phyloP scores from a whole-genome alignment of 2,797 vertebrate genomes.

The Hemibagrus guttatus region DNA sequence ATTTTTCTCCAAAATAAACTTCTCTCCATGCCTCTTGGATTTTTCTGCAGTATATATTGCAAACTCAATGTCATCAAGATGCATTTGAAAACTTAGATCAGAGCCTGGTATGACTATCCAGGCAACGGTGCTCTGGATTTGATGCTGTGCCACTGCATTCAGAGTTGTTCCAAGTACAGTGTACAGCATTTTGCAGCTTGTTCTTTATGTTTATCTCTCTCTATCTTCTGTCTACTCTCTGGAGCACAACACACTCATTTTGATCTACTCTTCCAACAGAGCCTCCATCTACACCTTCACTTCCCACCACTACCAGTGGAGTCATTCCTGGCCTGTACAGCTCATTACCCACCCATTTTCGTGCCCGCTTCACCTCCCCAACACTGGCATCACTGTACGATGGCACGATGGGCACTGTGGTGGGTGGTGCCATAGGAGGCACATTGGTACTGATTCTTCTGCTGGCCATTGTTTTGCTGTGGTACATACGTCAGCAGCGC shows the following conservation, averaged over 20 bases:
- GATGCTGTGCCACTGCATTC: neutral
- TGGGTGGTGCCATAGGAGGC: constrained; percentile 89
- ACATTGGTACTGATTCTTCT: constrained; percentile 87
- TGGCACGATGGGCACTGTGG: constrained; percentile 84
- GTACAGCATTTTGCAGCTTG: neutral
- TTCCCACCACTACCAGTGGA: constrained; percentile 81
- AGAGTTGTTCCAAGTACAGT: neutral
- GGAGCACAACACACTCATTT: neutral
- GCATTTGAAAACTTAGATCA: no score
- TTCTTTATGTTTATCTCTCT: neutral
- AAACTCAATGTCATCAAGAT: no score
- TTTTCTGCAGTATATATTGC: no score
- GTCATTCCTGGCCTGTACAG: constrained; percentile 71
- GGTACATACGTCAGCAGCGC: constrained; percentile 88
- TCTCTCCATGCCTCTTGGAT: neutral
- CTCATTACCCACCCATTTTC: constrained; percentile 76
- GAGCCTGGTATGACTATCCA: no score
- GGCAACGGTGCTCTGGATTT: neutral
- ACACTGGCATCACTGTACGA: constrained; percentile 83
- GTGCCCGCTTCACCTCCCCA: constrained; percentile 81
- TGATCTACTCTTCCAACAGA: constrained; percentile 77
- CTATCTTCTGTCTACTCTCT: neutral
- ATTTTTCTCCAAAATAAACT: neutral
- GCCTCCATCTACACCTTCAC: constrained; percentile 88
- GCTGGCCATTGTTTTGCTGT: constrained; percentile 79